These are phyloP conservation scores for Otus sunia DNA, from an alignment of 2,113 vertebrate genomes.

Conservation along the genomic window DNA sequence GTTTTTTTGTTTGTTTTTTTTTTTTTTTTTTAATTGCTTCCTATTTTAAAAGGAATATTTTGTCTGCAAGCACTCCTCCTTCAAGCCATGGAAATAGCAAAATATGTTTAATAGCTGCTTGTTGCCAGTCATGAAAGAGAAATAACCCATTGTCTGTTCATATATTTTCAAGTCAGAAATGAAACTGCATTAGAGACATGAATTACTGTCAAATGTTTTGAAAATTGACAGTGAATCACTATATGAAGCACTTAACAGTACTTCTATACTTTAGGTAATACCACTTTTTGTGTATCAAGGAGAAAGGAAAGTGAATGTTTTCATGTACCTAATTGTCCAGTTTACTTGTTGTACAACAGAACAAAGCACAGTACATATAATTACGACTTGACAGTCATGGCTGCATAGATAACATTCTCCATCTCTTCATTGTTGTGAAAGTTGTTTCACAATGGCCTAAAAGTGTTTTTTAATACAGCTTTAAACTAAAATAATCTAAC, in stretches of 20 bases:
- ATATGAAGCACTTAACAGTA: background rate
- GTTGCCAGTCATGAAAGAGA: background rate
- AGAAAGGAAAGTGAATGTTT: background rate
- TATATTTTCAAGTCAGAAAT: background rate
- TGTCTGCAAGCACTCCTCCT: background rate
- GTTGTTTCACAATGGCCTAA: background rate
- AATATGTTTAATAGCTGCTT: background rate
- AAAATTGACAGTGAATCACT: background rate
- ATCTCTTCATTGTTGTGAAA: background rate
- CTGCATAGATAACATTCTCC: background rate
- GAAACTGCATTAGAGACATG: background rate
- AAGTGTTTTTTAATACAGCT: background rate
- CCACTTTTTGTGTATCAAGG: background rate
- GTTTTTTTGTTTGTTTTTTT: background rate
- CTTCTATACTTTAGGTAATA: background rate
- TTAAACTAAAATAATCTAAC: background rate
- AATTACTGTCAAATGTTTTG: background rate
- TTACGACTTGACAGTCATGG: background rate
- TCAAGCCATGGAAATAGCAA: background rate
- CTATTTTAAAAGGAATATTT: background rate
- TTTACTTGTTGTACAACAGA: background rate
- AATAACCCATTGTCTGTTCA: background rate
- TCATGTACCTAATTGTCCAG: background rate
- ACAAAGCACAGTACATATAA: background rate
- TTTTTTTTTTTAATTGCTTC: background rate